Base-by-base conservation (phyloP, 2,888 invertebrate genomes). In the Callinectes sapidus region DNA sequence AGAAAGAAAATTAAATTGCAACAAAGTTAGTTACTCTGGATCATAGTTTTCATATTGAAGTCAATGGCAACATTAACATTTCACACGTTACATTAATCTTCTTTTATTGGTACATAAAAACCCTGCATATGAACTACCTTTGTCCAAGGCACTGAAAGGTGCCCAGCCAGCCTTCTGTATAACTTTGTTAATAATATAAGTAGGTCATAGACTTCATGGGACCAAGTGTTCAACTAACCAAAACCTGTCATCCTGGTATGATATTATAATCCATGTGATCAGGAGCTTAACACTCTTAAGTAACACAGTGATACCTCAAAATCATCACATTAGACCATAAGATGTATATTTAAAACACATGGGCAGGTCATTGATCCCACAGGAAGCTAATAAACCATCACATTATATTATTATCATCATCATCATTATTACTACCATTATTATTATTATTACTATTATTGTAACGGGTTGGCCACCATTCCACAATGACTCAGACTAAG, bases 141-240 rank as follows among this genome's bases (percentile, higher is more conserved):
- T 71, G 71, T n/a, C 28, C 32, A 81, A 81, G 81, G 81, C 81
- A 81, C n/a, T 81, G 32, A 81, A 35, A 35, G 81, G 71, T 71
- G 81, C 35, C 81, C 81, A 81, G 81, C 35, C 35, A 35, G n/a
- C 35, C 81, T 35, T 32, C 35, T 13, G 28, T n/a, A 77, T 1
- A n/a, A 32, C 13, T 77, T 77, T 28, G 2, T 10, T 28, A 77
- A 77, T n/a, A 61, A 61, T 23, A 71, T 10, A 81, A 81, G 32
- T 18, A 35, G 81, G n/a, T 81, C 81, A 81, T 32, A 35, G 81
- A 81, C 32, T 35, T 13, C 32, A 35, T 35, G 14, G 81, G 81
- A 32, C 14, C 35, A 81, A 81, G 32, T 81, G 18, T 81, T 81
- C 81, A 77, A 13, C 18, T n/a, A 32, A 81, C 18, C 81, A 81